Evolutionary conservation across 2,113 vertebrate species (phyloP).

Genomic region (Dipodomys stephensi): DNA sequence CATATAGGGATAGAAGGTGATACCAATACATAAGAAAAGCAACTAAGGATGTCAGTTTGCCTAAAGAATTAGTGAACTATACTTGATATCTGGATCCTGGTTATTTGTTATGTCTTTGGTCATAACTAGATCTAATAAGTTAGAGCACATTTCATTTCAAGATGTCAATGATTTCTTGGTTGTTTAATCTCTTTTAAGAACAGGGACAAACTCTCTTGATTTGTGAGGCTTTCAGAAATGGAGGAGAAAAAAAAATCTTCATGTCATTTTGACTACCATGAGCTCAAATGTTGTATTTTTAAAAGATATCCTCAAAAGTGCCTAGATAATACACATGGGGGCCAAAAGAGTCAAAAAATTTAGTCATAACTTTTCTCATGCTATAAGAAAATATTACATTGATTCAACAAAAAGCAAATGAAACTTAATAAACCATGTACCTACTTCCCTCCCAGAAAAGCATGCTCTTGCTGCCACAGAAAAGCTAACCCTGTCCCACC

Average conservation of each 20-base stretch:
- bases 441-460: constrained; percentile 31
- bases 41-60: constrained; percentile 26
- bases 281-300: constrained; percentile 37
- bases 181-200: constrained; percentile 8
- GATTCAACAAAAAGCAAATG: constrained; percentile 58
- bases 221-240: constrained; percentile 61
- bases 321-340: constrained; percentile 30
- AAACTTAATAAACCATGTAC: constrained; percentile 54
- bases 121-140: constrained; percentile 16
- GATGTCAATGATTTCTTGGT: constrained; percentile 33
- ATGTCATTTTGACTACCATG: constrained; percentile 60
- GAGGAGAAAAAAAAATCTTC: constrained; percentile 33
- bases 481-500: constrained; percentile 41
- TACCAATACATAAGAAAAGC: constrained; percentile 3
- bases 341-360: constrained; percentile 3
- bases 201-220: constrained; percentile 50
- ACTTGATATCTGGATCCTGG: background rate
- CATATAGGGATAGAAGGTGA: fast-evolving
- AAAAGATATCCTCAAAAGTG: constrained; percentile 55
- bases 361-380: constrained; percentile 57
- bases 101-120: constrained; percentile 14
- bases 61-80: constrained; percentile 45
- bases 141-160: constrained; percentile 36
- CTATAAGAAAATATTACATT: constrained; percentile 50
- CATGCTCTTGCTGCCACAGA: constrained; percentile 6